Percentiles rank a stretch among this genome's conserved stretches.
These are phyloP conservation scores for Pangasius djambal DNA, from an alignment of 2,797 vertebrate species.

Conservation along the genomic window DNA sequence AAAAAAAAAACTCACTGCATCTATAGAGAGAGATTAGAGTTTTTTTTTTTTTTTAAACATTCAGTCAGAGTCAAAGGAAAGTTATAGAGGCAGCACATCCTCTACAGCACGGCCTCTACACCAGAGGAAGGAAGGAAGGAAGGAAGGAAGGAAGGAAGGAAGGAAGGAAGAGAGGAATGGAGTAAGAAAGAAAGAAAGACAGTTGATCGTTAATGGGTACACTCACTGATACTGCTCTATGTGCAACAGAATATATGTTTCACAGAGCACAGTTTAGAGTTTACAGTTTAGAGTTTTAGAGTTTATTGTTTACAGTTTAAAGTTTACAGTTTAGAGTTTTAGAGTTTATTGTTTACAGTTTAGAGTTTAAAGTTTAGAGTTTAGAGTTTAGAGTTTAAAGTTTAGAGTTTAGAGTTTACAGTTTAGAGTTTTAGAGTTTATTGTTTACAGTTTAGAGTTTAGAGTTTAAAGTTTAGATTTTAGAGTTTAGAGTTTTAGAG, in stretches of 20 bases:
- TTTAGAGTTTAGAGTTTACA: too few relatives aligned
- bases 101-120: not conserved
- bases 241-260: not conserved
- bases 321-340: not conserved
- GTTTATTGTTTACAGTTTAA: not conserved
- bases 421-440: not conserved
- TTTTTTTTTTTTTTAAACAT: not conserved
- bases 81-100: not conserved
- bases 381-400: not conserved
- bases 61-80: not conserved
- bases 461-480: not conserved
- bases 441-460: not conserved
- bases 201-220: too few relatives aligned
- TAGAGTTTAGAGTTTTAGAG: not conserved
- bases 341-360: not conserved
- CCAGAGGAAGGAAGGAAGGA: not conserved
- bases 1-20: not conserved
- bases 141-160: not conserved
- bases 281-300: not conserved
- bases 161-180: too few relatives aligned
- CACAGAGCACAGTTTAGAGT: not conserved
- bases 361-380: not conserved
- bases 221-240: too few relatives aligned
- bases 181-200: too few relatives aligned
- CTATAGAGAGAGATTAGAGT: not conserved